These are phyloP conservation scores for Lomographa bimaculata DNA, from an alignment of 2,888 invertebrate genomes.

Conservation along the genomic window DNA sequence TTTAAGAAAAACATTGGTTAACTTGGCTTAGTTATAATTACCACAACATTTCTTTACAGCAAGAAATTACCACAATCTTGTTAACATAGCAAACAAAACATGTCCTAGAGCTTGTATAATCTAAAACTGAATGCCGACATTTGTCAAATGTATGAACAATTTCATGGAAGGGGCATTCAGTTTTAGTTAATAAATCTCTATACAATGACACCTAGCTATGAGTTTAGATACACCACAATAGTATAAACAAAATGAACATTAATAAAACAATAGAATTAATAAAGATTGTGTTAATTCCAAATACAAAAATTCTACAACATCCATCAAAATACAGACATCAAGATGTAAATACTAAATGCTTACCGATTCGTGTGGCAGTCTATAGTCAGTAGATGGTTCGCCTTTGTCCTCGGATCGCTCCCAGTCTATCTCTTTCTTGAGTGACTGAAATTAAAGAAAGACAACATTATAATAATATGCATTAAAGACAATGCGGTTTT, in stretches of 20 bases:
- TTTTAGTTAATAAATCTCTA: too few species aligned
- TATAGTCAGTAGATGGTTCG: slow-evolving; percentile 90
- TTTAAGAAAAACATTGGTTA: too few species aligned
- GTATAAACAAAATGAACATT: neutral
- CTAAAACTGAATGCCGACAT: too few species aligned
- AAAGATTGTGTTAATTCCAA: slow-evolving; percentile 37
- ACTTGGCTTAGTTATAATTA: slow-evolving; percentile 9
- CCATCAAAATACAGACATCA: slow-evolving; percentile 29
- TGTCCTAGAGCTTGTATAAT: too few species aligned
- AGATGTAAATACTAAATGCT: slow-evolving; percentile 64
- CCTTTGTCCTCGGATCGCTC: slow-evolving; percentile 92
- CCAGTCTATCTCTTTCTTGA: slow-evolving; percentile 94
- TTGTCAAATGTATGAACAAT: too few species aligned
- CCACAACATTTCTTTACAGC: slow-evolving; percentile 10
- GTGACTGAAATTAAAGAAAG: slow-evolving; percentile 85
- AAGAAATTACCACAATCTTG: slow-evolving; percentile 16
- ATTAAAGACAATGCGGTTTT: neutral
- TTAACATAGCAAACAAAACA: neutral
- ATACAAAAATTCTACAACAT: slow-evolving; percentile 36
- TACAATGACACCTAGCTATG: neutral
- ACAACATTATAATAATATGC: neutral
- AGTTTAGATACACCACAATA: neutral
- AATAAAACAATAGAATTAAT: too few species aligned
- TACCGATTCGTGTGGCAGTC: slow-evolving; percentile 93
- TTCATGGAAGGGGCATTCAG: too few species aligned